Evolutionary conservation across 2,888 invertebrate genomes (phyloP).

Genomic region (Halocaridina rubra): DNA sequence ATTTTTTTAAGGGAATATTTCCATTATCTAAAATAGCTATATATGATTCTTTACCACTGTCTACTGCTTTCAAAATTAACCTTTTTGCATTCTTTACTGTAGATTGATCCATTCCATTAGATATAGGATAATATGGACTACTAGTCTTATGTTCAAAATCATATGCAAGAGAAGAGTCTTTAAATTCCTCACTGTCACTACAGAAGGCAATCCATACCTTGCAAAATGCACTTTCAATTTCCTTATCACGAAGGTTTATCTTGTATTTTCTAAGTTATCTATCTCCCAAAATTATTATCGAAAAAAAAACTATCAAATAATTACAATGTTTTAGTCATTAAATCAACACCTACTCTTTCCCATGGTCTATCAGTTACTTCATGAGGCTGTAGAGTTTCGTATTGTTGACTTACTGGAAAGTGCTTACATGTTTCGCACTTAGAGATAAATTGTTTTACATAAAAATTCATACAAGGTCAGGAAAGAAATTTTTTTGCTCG

Average conservation of each 20-base stretch:
- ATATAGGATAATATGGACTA: not conserved
- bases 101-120: not conserved
- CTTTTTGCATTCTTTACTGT: not conserved
- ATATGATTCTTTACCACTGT: no score
- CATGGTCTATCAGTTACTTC: constrained; percentile 1
- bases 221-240: not conserved
- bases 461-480: not conserved
- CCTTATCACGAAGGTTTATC: not conserved
- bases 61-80: no score
- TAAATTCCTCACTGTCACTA: not conserved
- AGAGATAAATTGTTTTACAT: not conserved
- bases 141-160: not conserved
- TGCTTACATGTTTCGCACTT: not conserved
- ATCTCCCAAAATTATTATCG: not conserved
- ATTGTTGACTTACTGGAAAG: not conserved
- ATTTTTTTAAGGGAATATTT: no score
- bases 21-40: no score
- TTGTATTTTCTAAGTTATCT: not conserved
- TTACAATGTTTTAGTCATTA: no score
- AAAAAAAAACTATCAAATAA: not conserved
- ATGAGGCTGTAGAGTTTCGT: not conserved
- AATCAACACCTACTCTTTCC: not conserved
- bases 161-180: not conserved
- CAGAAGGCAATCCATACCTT: not conserved
- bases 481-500: not conserved